Evolutionary conservation across 2,888 invertebrate species (phyloP).

Genomic region (Cantharis rufa): DNA sequence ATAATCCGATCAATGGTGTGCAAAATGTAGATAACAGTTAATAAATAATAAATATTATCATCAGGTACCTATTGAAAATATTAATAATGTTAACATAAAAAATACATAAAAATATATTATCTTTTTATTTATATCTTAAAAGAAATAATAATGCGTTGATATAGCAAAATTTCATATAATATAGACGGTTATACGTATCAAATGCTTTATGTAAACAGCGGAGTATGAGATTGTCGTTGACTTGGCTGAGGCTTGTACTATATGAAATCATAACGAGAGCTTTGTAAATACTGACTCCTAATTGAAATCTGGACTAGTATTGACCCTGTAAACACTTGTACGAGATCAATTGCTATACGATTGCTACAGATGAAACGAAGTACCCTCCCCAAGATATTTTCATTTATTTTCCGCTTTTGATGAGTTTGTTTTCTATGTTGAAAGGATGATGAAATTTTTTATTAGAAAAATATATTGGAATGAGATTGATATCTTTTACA

Average conservation of each 20-base stretch:
- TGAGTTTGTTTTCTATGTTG: constrained; percentile 51
- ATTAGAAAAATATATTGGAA: constrained; percentile 34
- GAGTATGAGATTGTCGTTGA: constrained; percentile 42
- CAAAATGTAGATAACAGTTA: not conserved
- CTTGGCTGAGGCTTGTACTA: constrained; percentile 49
- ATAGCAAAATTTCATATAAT: constrained; percentile 10
- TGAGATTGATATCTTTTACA: not conserved
- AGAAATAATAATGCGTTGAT: constrained; percentile 5
- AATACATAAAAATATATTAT: not conserved
- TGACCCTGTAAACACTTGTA: constrained; percentile 58
- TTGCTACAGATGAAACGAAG: constrained; percentile 45
- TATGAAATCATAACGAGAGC: constrained; percentile 58
- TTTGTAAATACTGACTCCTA: constrained; percentile 55
- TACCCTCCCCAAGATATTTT: constrained; percentile 33
- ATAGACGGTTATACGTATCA: constrained; percentile 28
- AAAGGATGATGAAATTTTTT: constrained; percentile 49
- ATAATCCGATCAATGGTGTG: not conserved
- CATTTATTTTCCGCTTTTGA: constrained; percentile 49
- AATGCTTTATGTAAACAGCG: constrained; percentile 39
- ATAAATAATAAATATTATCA: not conserved
- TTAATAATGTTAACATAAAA: not conserved
- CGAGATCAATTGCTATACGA: constrained; percentile 51
- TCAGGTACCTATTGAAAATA: not conserved
- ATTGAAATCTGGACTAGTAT: constrained; percentile 56
- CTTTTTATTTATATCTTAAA: not conserved